phyloP scores from a whole-genome alignment of 2,113 vertebrate genomes.

The Cnemophilus loriae region DNA sequence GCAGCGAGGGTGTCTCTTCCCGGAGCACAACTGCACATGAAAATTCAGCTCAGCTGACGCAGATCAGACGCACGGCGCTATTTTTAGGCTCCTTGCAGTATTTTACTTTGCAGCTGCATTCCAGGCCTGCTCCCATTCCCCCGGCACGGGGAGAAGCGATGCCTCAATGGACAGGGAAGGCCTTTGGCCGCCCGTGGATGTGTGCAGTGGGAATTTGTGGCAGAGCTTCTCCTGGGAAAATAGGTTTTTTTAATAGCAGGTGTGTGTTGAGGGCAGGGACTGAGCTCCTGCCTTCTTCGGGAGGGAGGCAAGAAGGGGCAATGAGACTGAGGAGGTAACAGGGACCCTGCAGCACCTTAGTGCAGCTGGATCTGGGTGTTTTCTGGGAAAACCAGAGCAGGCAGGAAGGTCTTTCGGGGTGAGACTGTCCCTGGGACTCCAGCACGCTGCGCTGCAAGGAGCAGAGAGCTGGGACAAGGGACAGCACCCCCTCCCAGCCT shows the following conservation, averaged over 20 bases:
- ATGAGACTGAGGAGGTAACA: not conserved
- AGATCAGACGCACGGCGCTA: not conserved
- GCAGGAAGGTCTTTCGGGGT: not conserved
- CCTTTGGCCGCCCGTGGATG: not conserved
- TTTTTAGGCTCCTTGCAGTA: not conserved
- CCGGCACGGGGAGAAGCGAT: accelerated
- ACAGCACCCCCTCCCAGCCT: not conserved
- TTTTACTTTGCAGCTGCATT: not conserved
- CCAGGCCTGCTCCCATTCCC: not conserved
- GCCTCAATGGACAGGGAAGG: not conserved
- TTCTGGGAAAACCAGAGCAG: not conserved
- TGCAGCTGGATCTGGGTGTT: not conserved
- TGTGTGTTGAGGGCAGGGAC: not conserved
- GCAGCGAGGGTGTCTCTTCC: not conserved
- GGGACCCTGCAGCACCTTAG: not conserved
- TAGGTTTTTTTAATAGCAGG: accelerated
- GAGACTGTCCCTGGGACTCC: not conserved
- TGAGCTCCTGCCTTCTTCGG: not conserved
- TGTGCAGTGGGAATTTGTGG: not conserved
- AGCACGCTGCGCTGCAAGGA: accelerated
- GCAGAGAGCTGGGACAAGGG: not conserved
- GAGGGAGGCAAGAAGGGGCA: not conserved
- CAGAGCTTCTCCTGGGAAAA: not conserved
- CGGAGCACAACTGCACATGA: not conserved
- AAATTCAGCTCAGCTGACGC: not conserved